A percentile compares a stretch with the other conserved stretches of the same genome.
These are phyloP conservation scores for Python bivittatus DNA, from an alignment of 2,113 vertebrate genomes.

Conservation along the genomic window DNA sequence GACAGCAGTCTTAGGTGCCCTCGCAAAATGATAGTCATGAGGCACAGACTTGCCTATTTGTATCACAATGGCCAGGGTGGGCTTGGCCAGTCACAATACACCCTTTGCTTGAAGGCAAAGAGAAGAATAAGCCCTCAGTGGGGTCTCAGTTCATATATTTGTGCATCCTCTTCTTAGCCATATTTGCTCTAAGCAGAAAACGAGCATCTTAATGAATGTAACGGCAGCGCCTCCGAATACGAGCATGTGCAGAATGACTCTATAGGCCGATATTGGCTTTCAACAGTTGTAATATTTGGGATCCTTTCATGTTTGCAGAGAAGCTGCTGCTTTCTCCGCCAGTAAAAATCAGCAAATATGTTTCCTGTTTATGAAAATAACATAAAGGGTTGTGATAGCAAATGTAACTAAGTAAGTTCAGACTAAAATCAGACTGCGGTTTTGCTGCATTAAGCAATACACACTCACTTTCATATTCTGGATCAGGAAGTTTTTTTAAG, in stretches of 20 bases:
- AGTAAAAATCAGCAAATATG: not conserved
- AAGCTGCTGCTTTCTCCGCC: not conserved
- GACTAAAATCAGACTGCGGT: not conserved
- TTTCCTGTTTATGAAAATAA: constrained; percentile 8
- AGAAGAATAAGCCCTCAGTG: not conserved
- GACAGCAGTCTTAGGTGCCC: too few relatives aligned
- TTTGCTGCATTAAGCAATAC: not conserved
- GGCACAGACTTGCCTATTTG: too few relatives aligned
- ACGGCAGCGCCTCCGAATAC: not conserved
- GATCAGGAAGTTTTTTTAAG: not conserved
- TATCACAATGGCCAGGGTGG: too few relatives aligned
- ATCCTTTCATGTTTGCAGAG: not conserved
- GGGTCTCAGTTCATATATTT: not conserved
- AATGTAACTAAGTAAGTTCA: not conserved
- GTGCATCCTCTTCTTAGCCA: not conserved
- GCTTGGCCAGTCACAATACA: too few relatives aligned
- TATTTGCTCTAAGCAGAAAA: constrained; percentile 55
- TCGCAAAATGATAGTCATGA: too few relatives aligned
- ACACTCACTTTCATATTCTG: not conserved
- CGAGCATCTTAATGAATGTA: constrained; percentile 40
- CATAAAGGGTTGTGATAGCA: not conserved
- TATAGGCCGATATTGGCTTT: not conserved
- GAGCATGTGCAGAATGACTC: not conserved
- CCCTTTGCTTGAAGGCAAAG: not conserved
- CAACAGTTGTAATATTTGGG: not conserved